Evolutionary conservation across 92 coral and sea anemone genomes (phyloP).

Genomic region (Porites lobata): DNA sequence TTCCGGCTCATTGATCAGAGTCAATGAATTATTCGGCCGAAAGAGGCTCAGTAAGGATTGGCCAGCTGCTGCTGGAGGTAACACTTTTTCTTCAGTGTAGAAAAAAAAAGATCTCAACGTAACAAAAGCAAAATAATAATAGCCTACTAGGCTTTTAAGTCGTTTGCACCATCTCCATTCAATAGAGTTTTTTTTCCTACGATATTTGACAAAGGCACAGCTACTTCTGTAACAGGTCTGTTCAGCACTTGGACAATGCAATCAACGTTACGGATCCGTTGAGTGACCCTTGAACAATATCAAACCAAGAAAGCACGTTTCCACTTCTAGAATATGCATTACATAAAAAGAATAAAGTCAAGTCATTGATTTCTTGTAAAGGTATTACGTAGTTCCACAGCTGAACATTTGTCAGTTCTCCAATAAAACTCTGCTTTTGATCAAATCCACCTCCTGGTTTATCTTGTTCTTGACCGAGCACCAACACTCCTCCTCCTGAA

Average conservation of each 20-base stretch:
- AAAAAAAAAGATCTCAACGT: no score
- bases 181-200: no score
- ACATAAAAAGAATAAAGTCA: background rate
- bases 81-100: no score
- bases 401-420: conserved; percentile 12
- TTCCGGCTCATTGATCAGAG: no score
- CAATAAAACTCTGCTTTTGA: background rate
- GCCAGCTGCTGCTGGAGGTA: no score
- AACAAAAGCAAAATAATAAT: no score
- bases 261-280: background rate
- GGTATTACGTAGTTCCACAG: conserved; percentile 9
- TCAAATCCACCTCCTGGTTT: background rate
- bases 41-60: no score
- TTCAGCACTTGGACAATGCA: background rate
- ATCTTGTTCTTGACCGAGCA: conserved; percentile 5
- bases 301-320: conserved; percentile 24
- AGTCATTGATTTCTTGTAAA: background rate
- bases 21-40: no score
- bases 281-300: background rate
- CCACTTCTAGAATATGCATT: background rate
- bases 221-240: background rate
- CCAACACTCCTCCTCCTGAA: conserved; percentile 26
- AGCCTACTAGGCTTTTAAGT: no score
- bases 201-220: no score
- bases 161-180: no score